These are phyloP conservation scores for Gallinago jamesoni DNA, from an alignment of 2,113 vertebrate species.

Conservation along the genomic window DNA sequence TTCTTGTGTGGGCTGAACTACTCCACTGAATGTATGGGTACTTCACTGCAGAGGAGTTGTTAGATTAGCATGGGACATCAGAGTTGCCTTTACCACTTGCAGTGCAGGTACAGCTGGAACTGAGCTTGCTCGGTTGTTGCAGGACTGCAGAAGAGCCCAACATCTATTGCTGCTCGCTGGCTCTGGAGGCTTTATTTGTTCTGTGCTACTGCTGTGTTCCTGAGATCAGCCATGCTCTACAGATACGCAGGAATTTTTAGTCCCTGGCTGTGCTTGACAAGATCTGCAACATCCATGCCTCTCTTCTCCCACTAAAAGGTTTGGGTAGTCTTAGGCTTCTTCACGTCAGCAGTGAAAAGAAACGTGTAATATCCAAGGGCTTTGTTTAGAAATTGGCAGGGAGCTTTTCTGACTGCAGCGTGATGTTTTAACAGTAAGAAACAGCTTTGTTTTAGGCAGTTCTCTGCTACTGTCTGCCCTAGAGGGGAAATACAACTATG, in stretches of 20 bases:
- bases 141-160: not conserved
- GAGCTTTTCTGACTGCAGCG: not conserved
- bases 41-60: not conserved
- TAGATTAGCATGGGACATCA: not conserved
- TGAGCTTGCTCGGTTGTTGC: not conserved
- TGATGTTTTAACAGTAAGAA: not conserved
- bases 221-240: not conserved
- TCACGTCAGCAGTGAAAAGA: not conserved
- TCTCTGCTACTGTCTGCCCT: conserved; percentile 24
- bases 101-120: not conserved
- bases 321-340: not conserved
- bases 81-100: not conserved
- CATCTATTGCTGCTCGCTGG: not conserved
- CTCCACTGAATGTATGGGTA: not conserved
- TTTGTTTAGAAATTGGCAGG: not conserved
- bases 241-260: conserved; percentile 46
- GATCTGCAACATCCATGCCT: not conserved
- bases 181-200: not conserved
- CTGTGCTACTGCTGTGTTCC: not conserved
- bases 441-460: not conserved
- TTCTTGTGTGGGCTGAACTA: not conserved
- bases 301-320: not conserved
- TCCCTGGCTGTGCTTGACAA: not conserved
- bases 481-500: not conserved
- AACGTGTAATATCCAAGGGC: not conserved